These are phyloP conservation scores for Ranitomeya imitator DNA, from an alignment of 2,113 vertebrate species.

Conservation along the genomic window DNA sequence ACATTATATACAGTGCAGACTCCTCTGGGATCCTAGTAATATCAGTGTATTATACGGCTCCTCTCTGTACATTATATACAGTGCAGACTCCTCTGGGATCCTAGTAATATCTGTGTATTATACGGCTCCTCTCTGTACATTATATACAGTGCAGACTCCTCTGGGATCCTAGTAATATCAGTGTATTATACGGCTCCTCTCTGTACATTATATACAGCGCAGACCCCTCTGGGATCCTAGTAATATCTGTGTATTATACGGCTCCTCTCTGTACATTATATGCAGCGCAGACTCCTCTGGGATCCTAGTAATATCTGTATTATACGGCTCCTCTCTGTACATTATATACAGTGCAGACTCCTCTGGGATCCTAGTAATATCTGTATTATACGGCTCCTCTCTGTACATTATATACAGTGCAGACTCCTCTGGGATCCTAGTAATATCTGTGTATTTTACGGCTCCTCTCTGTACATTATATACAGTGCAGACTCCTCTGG, in stretches of 20 bases:
- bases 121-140: background rate
- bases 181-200: background rate
- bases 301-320: conserved; percentile 14
- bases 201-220: too few species aligned
- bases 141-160: too few species aligned
- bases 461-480: background rate
- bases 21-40: background rate
- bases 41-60: background rate
- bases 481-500: too few species aligned
- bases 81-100: background rate
- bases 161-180: conserved; percentile 8
- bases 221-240: background rate
- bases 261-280: background rate
- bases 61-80: background rate
- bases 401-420: too few species aligned
- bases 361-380: background rate
- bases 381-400: background rate
- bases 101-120: conserved; percentile 16
- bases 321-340: background rate
- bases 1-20: background rate
- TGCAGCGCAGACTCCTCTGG: too few species aligned
- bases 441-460: background rate
- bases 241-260: background rate
- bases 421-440: background rate
- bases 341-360: too few species aligned